Evolutionary conservation across 2,888 invertebrate species (phyloP).

Genomic region (Xestia rhomboidea): DNA sequence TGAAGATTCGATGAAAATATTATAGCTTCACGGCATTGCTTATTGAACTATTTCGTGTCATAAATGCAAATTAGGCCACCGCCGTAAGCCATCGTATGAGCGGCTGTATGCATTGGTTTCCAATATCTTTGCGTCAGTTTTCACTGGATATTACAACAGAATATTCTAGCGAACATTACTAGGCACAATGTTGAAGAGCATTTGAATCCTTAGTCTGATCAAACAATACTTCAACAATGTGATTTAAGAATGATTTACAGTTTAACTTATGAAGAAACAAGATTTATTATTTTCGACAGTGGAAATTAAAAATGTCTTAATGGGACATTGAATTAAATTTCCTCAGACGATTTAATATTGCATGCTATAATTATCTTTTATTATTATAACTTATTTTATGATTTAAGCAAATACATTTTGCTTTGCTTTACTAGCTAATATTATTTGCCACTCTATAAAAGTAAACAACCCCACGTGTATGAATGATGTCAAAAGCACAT

Average conservation of each 20-base stretch:
- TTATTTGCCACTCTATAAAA: neutral
- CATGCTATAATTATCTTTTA: too few species aligned
- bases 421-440: neutral
- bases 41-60: neutral
- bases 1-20: neutral
- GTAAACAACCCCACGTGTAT: neutral
- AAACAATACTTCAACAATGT: neutral
- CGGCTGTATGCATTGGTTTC: too few species aligned
- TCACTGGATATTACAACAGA: too few species aligned
- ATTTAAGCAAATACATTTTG: neutral
- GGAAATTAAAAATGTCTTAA: neutral
- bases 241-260: neutral
- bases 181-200: neutral
- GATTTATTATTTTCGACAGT: neutral
- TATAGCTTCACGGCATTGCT: neutral
- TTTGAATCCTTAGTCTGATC: neutral
- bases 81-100: too few species aligned
- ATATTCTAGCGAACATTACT: too few species aligned
- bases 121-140: too few species aligned
- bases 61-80: neutral
- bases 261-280: neutral
- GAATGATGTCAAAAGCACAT: constrained; percentile 25
- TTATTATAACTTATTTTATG: too few species aligned
- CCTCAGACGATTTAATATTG: too few species aligned
- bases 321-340: neutral